Evolutionary conservation across 2,888 invertebrate species (phyloP).

Genomic region (Metopia argyrocephala): DNA sequence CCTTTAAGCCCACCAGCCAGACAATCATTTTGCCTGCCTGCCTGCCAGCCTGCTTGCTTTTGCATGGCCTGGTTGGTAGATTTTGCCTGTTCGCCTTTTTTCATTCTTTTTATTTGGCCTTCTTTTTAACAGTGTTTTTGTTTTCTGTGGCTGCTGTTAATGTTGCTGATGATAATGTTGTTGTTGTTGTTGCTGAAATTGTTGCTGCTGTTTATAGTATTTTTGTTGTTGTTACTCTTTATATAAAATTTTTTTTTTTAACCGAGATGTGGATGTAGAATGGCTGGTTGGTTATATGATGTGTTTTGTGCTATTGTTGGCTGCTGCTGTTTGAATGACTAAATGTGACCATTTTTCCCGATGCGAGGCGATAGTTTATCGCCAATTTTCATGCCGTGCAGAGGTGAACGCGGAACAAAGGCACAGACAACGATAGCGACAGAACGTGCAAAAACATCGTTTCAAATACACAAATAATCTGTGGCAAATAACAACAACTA

Average conservation of each 20-base stretch:
- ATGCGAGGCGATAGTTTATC: slow-evolving; percentile 79
- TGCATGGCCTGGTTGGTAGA: slow-evolving; percentile 60
- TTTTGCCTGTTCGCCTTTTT: slow-evolving; percentile 39
- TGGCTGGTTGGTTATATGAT: slow-evolving; percentile 58
- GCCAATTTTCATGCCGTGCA: slow-evolving; percentile 79
- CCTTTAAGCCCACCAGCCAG: slow-evolving; percentile 20
- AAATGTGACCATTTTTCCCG: slow-evolving; percentile 76
- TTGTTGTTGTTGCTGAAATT: slow-evolving; percentile 51
- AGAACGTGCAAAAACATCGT: slow-evolving; percentile 42
- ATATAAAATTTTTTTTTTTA: background rate
- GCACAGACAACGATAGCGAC: slow-evolving; percentile 66
- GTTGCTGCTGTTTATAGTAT: slow-evolving; percentile 14
- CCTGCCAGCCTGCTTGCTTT: slow-evolving; percentile 45
- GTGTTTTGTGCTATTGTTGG: slow-evolving; percentile 48
- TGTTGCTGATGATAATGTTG: slow-evolving; percentile 53
- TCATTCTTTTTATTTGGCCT: slow-evolving; percentile 53
- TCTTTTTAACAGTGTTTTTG: slow-evolving; percentile 28
- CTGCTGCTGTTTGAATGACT: slow-evolving; percentile 63
- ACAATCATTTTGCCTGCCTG: slow-evolving; percentile 27
- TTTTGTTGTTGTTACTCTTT: slow-evolving; percentile 18
- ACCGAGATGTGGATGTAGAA: slow-evolving; percentile 52
- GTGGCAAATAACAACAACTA: background rate
- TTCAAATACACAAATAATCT: slow-evolving; percentile 28
- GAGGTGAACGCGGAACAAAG: slow-evolving; percentile 78
- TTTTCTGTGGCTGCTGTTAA: slow-evolving; percentile 46